Evolutionary conservation across 2,888 invertebrate species (phyloP).

Genomic region (Labia minor): DNA sequence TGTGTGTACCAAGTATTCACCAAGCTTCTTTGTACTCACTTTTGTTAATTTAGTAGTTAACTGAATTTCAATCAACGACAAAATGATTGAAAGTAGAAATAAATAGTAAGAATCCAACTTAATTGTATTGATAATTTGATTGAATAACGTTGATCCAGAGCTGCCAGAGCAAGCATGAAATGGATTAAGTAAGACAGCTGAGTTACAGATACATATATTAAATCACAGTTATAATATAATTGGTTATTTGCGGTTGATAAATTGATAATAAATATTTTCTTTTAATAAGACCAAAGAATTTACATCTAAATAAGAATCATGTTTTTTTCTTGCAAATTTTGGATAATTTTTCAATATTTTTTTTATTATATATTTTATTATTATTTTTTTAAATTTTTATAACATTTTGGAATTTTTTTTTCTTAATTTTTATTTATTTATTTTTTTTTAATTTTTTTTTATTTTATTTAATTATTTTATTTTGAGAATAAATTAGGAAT

Average conservation of each 20-base stretch:
- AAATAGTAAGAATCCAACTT: not conserved
- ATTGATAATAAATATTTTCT: constrained; percentile 1
- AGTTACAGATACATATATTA: constrained; percentile 7
- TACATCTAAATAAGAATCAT: constrained; percentile 1
- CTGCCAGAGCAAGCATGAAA: constrained; percentile 13
- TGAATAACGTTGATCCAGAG: not conserved
- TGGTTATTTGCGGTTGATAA: not conserved
- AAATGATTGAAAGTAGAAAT: not conserved
- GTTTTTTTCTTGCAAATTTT: not conserved
- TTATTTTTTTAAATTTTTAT: not conserved
- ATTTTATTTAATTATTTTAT: too few species aligned
- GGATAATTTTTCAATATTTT: not conserved
- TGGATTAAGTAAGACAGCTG: constrained; percentile 1
- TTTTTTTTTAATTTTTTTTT: not conserved
- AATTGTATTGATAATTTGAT: not conserved
- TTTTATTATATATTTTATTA: not conserved
- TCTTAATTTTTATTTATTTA: not conserved
- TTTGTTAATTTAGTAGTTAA: too few species aligned
- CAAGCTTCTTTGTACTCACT: constrained; percentile 3
- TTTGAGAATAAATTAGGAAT: constrained; percentile 3
- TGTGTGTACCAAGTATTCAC: not conserved
- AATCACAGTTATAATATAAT: constrained; percentile 13
- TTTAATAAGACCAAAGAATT: constrained; percentile 3
- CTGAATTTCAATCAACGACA: too few species aligned
- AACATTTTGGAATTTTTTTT: not conserved